Conservation (phyloP, 2,888 invertebrate genomes). For the Plagiodera versicolora region DNA sequence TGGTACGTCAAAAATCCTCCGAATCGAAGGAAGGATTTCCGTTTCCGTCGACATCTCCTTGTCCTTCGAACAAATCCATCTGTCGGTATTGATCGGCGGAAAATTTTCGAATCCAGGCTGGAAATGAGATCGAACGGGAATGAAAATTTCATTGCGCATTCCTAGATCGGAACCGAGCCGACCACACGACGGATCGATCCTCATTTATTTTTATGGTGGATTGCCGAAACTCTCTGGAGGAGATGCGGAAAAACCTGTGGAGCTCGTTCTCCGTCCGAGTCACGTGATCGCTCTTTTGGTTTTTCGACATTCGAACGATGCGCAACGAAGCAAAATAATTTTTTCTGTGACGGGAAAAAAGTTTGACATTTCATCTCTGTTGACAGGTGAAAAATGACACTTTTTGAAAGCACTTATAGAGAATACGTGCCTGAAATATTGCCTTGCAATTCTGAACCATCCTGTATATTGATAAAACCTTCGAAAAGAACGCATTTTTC, state of each 20-base stretch:
- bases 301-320: not conserved
- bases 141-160: constrained; percentile 16
- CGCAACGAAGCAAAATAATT: too few relatives aligned
- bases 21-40: too few relatives aligned
- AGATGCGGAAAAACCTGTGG: constrained; percentile 10
- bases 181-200: constrained; percentile 11
- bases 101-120: not conserved
- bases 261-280: constrained; percentile 27
- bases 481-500: too few relatives aligned
- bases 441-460: too few relatives aligned
- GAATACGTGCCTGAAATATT: too few relatives aligned
- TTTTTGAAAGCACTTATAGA: too few relatives aligned
- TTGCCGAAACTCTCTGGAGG: not conserved
- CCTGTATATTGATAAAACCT: too few relatives aligned
- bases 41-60: too few relatives aligned
- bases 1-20: too few relatives aligned
- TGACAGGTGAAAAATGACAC: too few relatives aligned
- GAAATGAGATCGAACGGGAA: not conserved
- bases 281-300: not conserved
- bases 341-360: too few relatives aligned
- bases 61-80: not conserved
- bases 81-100: not conserved
- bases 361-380: too few relatives aligned
- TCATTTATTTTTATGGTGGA: constrained; percentile 15
- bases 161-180: constrained; percentile 11